Evolutionary conservation across 1,140 invertebrate species (phyloP), one percentile per base, ranked within the genome.

Genomic region (Physella acuta): DNA sequence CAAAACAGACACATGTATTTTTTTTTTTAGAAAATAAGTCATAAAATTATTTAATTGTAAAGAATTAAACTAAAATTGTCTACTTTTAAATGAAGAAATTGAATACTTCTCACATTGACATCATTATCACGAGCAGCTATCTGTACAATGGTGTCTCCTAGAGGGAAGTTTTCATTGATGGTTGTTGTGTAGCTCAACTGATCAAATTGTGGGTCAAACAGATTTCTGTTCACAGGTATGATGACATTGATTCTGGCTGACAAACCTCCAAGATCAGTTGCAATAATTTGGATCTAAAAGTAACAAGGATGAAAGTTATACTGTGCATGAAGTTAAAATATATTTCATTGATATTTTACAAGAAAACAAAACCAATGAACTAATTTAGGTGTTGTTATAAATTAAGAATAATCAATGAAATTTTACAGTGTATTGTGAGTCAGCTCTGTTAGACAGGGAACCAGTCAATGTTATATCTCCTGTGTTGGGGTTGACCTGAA

Each of bases 31-130:
- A n/a, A n/a, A n/a, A n/a, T n/a, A n/a, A n/a, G n/a, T n/a, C n/a
- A n/a, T n/a, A n/a, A n/a, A n/a, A n/a, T n/a, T n/a, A n/a, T n/a
- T n/a, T n/a, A n/a, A n/a, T n/a, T n/a, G n/a, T n/a, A n/a, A n/a
- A n/a, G n/a, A n/a, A n/a, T n/a, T n/a, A n/a, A n/a, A n/a, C n/a
- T n/a, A n/a, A n/a, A n/a, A n/a, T n/a, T n/a, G n/a, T n/a, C n/a
- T n/a, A n/a, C n/a, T n/a, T n/a, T n/a, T n/a, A n/a, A n/a, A n/a
- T n/a, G n/a, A n/a, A n/a, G n/a, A n/a, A n/a, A n/a, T n/a, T n/a
- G n/a, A n/a, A n/a, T n/a, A n/a, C n/a, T n/a, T 31, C 66, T 49
- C 60, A 68, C 66, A 59, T 60, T 58, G 31, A 16, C 26, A 49
- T 68, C 66, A 2, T 2, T 3, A 26, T 68, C 66, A 49, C 17